A percentile compares a stretch with the other conserved stretches of the same genome.
Conservation (phyloP, 1,140 invertebrate genomes). For the Sogatella furcifera region DNA sequence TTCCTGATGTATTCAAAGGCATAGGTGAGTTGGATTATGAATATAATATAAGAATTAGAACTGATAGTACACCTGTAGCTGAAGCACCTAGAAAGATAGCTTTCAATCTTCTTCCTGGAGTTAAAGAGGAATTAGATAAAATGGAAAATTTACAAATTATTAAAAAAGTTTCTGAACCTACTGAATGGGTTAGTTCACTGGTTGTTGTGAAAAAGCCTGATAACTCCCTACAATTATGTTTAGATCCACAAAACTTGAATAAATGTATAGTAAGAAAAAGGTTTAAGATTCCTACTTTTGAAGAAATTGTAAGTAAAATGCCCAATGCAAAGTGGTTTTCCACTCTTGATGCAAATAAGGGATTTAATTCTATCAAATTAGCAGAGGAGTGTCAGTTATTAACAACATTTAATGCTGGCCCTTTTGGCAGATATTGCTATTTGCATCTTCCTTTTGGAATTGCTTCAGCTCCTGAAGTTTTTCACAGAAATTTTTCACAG, state of each 20-base stretch:
- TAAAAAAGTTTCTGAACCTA: neutral
- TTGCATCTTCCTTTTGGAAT: conserved; percentile 6
- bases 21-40: neutral
- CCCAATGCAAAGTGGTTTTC: neutral
- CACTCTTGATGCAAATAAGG: neutral
- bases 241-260: conserved; percentile 5
- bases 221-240: neutral
- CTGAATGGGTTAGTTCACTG: neutral
- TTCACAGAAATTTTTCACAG: neutral
- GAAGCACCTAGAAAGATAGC: neutral
- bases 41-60: neutral
- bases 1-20: neutral
- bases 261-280: neutral
- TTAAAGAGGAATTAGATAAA: neutral
- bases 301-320: neutral
- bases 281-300: neutral
- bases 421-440: conserved; percentile 6
- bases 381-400: neutral
- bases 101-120: neutral
- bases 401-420: conserved; percentile 5
- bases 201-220: neutral
- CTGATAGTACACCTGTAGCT: neutral
- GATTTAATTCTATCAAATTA: neutral
- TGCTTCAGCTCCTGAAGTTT: neutral
- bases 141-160: neutral